Evolutionary conservation across 35 echinoderm and acorn worm genomes (phyloP), one percentile per base, ranked within the genome.

Genomic region (Diadema setosum): DNA sequence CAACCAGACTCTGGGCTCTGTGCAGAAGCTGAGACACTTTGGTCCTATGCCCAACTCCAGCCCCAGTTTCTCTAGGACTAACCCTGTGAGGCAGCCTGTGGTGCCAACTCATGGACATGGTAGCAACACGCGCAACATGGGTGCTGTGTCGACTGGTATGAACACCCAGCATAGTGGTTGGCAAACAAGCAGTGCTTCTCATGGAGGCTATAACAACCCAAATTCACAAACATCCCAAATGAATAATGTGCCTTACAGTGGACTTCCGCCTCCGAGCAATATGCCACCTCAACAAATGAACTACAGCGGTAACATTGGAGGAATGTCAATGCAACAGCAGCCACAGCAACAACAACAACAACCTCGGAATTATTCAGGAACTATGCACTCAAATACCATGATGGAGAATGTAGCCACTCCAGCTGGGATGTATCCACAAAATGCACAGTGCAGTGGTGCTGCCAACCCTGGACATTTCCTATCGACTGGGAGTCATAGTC

Each of bases 31-130:
- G 12, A 90, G 88, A 90, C 88, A 90, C 40, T 90, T 35, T 84
- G 88, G 88, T 46, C 88, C 88, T 55, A 90, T 90, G 88, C 88
- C 88, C 11, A 90, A 84, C 45, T 67, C 59, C 35, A 40, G 56
- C 67, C 37, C 75, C 65, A 78, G 55, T 18, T 39, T 12, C 32
- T 83, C 80, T 1, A 82, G 60, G 60, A 67, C 81, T 36, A 83
- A 20, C 84, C 43, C 80, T 40, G 16, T n/a, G n/a, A n/a, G n/a
- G n/a, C n/a, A n/a, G n/a, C n/a, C n/a, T n/a, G n/a, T n/a, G n/a
- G n/a, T n/a, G 15, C 58, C 65, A 41, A 61, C 20, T 12, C 16
- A 42, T 78, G 45, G 69, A 30, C 65, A 34, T 85, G 56, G 58
- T 63, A 49, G 30, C 17, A 34, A 24, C 65, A 65, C 52, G 41